Base-by-base conservation (phyloP, 2,797 vertebrate species). In the Esox masquinongy region DNA sequence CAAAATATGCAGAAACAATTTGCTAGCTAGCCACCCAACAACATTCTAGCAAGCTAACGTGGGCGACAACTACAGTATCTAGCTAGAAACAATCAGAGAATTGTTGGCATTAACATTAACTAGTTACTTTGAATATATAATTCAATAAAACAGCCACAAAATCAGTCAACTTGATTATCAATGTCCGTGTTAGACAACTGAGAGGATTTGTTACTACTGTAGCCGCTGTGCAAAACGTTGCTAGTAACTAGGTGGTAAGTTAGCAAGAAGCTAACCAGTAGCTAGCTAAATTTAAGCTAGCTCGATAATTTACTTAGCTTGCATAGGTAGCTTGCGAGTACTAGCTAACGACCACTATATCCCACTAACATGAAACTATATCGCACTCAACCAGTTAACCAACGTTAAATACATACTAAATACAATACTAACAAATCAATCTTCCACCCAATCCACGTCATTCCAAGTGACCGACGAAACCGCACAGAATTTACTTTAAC, bases 401-500 rank as follows among this genome's bases (percentile, higher is more conserved):
- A n/a, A 22, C 9, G 43, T 1, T 11, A 47, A 47, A 47, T 47
- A 47, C 43, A 47, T 14, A n/a, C n/a, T n/a, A n/a, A n/a, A n/a
- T n/a, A n/a, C n/a, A n/a, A n/a, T n/a, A 9, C 53, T 61, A 61
- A 63, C 34, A n/a, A 73, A 61, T 63, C 68, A 7, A 43, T 16
- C 36, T 43, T 22, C 15, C 4, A 29, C 56, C 6, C 56, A 56
- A 56, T 77, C 75, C 74, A 5, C 0, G 0, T 29, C 15, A 26
- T 14, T 84, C 34, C 79, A 67, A 77, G 79, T 63, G 4, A 15
- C 12, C 15, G 61, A 12, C 1, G 47, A 56, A 72, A 9, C 0
- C 19, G 26, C 61, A 59, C 4, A 47, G 76, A 17, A 50, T 82
- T 83, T 84, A 88, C 89, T 88, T 90, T 86, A 34, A 80, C 77